Base-by-base conservation (phyloP, 2,113 vertebrate species). In the Seriola rivoliana region DNA sequence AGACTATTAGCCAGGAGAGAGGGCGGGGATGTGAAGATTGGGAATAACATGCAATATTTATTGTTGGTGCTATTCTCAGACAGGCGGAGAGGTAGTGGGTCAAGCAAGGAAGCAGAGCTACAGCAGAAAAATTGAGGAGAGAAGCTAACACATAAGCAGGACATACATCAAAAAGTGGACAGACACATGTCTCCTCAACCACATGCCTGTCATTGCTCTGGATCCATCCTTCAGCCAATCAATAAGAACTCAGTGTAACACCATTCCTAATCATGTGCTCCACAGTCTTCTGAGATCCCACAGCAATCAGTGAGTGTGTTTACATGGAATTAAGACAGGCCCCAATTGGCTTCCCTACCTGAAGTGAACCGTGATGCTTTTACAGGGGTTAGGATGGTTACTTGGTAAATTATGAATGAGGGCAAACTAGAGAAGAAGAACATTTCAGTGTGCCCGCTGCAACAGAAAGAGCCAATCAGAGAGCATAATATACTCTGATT, bases 251-350 rank as follows among this genome's bases (percentile, higher is more conserved):
- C 60, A 44, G 23, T 44, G 29, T n/a, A 46, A 50, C 50, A 63
- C 70, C 44, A 50, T 42, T 65, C 8, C 69, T 85, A 58, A 87
- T 87, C 82, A 85, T 13, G 12, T 40, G 62, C n/a, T 29, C 42
- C 14, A 23, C 32, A 29, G 59, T 75, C 69, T 17, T 32, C 4
- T 71, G 75, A 69, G 78, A 64, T 71, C 58, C 42, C 32, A 17
- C 42, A 63, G 65, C 55, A 78, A 74, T 78, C 81, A 80, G 44
- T 17, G 25, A 36, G 25, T 68, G 4, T 69, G 73, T 84, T 86
- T 79, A 83, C 84, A 78, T 54, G 42, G 60, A 63, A 78, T 73
- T 5, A 80, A 72, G 4, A 46, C 5, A 52, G 9, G 57, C 25
- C 0, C 8, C 0, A 29, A 55, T 3, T 48, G 62, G 17, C 32